Evolutionary conservation across 2,797 vertebrate genomes (phyloP).

Genomic region (Epinephelus malabaricus): DNA sequence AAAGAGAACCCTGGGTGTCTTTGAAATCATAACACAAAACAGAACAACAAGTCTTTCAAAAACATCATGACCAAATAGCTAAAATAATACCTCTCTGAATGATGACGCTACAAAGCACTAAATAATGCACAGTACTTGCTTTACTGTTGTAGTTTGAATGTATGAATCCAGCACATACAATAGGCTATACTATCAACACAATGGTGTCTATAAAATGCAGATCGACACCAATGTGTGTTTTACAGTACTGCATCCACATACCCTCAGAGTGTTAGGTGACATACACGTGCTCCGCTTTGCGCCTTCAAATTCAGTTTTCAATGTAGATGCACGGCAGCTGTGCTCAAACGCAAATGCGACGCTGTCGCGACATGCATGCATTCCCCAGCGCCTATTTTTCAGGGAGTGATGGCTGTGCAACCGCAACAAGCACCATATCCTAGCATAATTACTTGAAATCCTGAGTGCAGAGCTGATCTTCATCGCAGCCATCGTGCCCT

Average conservation of each 20-base stretch:
- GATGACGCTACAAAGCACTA: neutral
- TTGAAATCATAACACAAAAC: slow-evolving; percentile 7
- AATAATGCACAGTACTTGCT: slow-evolving; percentile 18
- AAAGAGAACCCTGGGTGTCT: neutral
- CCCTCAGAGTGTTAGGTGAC: neutral
- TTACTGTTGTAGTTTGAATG: slow-evolving; percentile 18
- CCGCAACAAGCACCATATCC: no score
- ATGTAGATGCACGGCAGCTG: no score
- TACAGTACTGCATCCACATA: neutral
- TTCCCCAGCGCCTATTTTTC: no score
- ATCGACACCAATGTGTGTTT: neutral
- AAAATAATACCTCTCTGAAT: slow-evolving; percentile 18
- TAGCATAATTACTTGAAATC: no score
- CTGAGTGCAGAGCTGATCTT: no score
- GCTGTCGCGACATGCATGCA: no score
- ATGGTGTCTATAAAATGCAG: slow-evolving; percentile 5
- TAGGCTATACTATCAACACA: neutral
- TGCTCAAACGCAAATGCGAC: no score
- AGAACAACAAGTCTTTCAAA: slow-evolving; percentile 40
- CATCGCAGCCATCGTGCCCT: no score
- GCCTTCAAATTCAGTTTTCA: no score
- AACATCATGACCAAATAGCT: slow-evolving; percentile 39
- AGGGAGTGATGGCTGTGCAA: no score
- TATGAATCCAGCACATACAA: slow-evolving; percentile 24
- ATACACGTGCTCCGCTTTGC: no score